Evolutionary conservation across 2,888 invertebrate species (phyloP).

Genomic region (Gisinianus flammeolus): DNA sequence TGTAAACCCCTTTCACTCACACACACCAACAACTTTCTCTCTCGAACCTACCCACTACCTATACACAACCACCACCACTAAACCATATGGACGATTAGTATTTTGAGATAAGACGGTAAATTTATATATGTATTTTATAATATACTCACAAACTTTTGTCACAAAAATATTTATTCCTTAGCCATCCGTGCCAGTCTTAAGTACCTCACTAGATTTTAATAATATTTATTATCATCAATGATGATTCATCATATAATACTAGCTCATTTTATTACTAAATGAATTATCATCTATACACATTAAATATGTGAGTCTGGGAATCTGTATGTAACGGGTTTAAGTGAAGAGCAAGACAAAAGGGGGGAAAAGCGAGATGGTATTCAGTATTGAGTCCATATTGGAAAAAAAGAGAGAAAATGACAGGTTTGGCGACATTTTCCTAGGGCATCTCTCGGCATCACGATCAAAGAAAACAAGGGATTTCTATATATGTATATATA

Average conservation of each 20-base stretch:
- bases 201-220: not conserved
- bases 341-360: not conserved
- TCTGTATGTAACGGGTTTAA: too few relatives aligned
- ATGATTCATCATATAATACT: not conserved
- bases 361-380: not conserved
- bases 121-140: too few relatives aligned
- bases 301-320: too few relatives aligned
- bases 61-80: too few relatives aligned
- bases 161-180: constrained; percentile 14
- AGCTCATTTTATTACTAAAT: not conserved
- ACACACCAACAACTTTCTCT: not conserved
- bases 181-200: not conserved
- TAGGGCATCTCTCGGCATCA: not conserved
- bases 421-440: not conserved
- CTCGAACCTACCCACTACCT: too few relatives aligned
- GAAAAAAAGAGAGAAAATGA: constrained; percentile 4
- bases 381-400: not conserved
- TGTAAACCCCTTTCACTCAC: too few relatives aligned
- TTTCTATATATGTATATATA: not conserved
- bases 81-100: too few relatives aligned
- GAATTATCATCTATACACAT: not conserved
- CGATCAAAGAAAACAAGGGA: not conserved
- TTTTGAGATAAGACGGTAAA: too few relatives aligned
- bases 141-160: constrained; percentile 11
- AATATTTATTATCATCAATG: not conserved